phyloP scores from a whole-genome alignment of 2,888 invertebrate genomes.

The Cremastinae sp. region DNA sequence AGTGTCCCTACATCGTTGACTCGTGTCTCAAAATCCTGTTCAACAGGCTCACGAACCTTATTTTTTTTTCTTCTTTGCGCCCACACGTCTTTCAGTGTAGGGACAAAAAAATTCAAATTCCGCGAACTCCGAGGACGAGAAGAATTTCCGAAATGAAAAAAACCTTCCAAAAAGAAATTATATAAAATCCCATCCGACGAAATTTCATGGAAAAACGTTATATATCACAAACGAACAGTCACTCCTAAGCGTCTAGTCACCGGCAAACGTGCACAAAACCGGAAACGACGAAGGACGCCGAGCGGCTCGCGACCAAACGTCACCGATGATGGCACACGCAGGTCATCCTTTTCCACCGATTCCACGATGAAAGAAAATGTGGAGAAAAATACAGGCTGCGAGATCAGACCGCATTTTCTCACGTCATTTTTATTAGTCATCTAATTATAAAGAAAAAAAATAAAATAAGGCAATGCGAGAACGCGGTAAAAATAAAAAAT shows the following conservation, averaged over 20 bases:
- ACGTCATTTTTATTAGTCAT: background rate
- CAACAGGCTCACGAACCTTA: conserved; percentile 41
- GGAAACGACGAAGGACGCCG: conserved; percentile 69
- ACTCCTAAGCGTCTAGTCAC: conserved; percentile 29
- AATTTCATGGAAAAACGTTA: background rate
- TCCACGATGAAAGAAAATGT: conserved; percentile 23
- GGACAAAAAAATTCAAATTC: no score
- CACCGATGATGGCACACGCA: conserved; percentile 45
- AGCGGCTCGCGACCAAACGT: conserved; percentile 53
- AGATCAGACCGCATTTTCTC: background rate
- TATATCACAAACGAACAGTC: conserved; percentile 8
- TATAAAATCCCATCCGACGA: background rate
- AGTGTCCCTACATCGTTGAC: conserved; percentile 36
- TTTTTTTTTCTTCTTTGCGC: no score
- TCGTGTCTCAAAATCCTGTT: conserved; percentile 50
- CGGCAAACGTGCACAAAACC: conserved; percentile 58
- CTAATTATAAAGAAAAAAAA: background rate
- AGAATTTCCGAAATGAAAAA: no score
- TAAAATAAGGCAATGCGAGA: no score
- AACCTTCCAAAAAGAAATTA: background rate
- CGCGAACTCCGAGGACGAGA: no score
- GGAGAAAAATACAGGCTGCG: conserved; percentile 3
- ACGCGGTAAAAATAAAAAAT: no score
- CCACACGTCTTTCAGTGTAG: background rate
- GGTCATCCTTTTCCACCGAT: conserved; percentile 45